A percentile compares a stretch with the other conserved stretches of the same genome.
phyloP scores from a whole-genome alignment of 2,113 vertebrate genomes.

The Struthidea cinerea region DNA sequence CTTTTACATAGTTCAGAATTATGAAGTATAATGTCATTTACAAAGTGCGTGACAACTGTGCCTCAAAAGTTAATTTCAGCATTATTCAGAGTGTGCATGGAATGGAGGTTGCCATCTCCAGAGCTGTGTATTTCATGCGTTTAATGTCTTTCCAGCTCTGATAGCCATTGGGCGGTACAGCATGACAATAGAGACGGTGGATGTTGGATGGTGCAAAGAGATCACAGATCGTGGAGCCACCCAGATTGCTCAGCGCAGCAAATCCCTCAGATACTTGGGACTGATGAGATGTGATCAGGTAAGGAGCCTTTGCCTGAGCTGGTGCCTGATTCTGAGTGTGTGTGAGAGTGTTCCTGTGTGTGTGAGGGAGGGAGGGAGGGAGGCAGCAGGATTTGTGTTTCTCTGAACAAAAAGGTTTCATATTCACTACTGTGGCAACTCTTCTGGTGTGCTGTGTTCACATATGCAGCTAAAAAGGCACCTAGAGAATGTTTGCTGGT shows the following conservation, averaged over 20 bases:
- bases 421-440: not conserved
- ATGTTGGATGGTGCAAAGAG: conserved; percentile 98
- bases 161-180: conserved; percentile 96
- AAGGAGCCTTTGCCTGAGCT: conserved; percentile 35
- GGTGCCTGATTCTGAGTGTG: not conserved
- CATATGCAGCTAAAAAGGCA: not conserved
- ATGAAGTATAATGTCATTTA: not conserved
- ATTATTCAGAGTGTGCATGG: not conserved
- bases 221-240: conserved; percentile 96
- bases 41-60: not conserved
- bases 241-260: conserved; percentile 95
- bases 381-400: not conserved
- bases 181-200: conserved; percentile 95
- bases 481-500: not conserved
- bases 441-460: not conserved
- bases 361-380: not conserved
- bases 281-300: conserved; percentile 99
- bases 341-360: not conserved
- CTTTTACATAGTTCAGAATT: not conserved
- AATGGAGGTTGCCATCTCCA: not conserved
- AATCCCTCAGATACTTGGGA: conserved; percentile 93
- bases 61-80: not conserved
- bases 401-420: not conserved
- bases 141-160: conserved; percentile 78
- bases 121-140: not conserved